Evolutionary conservation across 2,113 vertebrate species (phyloP).

Genomic region (Myxocyprinus asiaticus): DNA sequence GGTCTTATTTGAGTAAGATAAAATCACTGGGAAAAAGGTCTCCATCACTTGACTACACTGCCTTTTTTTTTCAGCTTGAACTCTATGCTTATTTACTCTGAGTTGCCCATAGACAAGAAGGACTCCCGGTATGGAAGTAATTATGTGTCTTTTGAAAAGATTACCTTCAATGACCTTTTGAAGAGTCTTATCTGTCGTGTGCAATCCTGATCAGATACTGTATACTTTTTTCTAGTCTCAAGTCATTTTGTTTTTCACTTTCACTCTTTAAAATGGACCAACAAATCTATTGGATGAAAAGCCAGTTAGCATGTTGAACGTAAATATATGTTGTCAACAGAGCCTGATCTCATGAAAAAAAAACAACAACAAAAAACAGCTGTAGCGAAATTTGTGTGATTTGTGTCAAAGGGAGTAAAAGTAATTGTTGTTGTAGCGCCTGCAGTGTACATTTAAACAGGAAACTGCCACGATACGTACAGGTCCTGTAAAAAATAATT

Average conservation of each 20-base stretch:
- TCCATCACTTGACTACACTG: conserved; percentile 49
- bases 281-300: no score
- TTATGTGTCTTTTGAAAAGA: conserved; percentile 63
- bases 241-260: not conserved
- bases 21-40: conserved; percentile 54
- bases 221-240: conserved; percentile 42
- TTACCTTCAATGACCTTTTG: conserved; percentile 81
- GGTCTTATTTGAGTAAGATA: conserved; percentile 62
- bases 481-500: no score
- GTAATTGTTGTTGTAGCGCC: no score
- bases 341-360: no score
- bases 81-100: conserved; percentile 55
- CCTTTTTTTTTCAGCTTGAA: conserved; percentile 56
- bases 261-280: conserved; percentile 45
- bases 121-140: conserved; percentile 65
- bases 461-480: no score
- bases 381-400: no score
- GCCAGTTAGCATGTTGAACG: no score
- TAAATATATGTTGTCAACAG: no score
- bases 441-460: no score
- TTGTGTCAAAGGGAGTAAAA: no score
- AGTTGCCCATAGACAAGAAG: conserved; percentile 38
- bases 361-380: no score
- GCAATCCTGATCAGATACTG: conserved; percentile 54
- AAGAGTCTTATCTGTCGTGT: conserved; percentile 69